These are phyloP conservation scores for Macropus fuliginosus DNA, from an alignment of 2,797 vertebrate species.

Conservation along the genomic window DNA sequence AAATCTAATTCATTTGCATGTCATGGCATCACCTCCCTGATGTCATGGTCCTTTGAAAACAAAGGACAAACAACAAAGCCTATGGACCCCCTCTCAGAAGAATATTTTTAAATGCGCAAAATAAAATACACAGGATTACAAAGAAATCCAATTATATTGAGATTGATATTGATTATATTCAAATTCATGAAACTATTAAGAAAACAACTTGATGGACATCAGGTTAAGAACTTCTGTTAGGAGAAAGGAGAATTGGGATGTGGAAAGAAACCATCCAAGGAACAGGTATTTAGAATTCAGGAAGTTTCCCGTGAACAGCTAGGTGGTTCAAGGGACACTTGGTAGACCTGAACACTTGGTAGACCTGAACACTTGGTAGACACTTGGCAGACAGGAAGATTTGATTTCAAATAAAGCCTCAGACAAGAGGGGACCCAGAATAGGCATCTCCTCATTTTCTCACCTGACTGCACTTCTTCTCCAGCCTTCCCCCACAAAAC, in stretches of 20 bases:
- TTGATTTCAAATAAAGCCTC: background rate
- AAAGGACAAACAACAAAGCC: background rate
- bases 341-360: background rate
- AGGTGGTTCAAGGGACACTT: background rate
- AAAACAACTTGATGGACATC: background rate
- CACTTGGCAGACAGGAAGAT: background rate
- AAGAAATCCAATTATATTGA: background rate
- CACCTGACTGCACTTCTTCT: background rate
- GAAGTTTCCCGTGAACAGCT: background rate
- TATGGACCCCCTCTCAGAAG: background rate
- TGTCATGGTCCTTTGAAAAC: too few relatives aligned
- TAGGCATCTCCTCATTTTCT: background rate
- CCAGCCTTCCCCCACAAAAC: background rate
- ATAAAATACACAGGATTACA: background rate
- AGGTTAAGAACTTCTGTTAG: background rate
- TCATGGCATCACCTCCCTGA: too few relatives aligned
- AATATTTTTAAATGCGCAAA: background rate
- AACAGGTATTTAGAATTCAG: background rate
- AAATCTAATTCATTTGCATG: too few relatives aligned
- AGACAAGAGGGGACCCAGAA: background rate
- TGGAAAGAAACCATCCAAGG: background rate
- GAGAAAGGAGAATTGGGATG: background rate
- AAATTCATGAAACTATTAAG: background rate
- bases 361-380: background rate
- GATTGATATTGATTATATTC: background rate